Evolutionary conservation across 2,888 invertebrate genomes (phyloP).

Genomic region (Andrena marginata): DNA sequence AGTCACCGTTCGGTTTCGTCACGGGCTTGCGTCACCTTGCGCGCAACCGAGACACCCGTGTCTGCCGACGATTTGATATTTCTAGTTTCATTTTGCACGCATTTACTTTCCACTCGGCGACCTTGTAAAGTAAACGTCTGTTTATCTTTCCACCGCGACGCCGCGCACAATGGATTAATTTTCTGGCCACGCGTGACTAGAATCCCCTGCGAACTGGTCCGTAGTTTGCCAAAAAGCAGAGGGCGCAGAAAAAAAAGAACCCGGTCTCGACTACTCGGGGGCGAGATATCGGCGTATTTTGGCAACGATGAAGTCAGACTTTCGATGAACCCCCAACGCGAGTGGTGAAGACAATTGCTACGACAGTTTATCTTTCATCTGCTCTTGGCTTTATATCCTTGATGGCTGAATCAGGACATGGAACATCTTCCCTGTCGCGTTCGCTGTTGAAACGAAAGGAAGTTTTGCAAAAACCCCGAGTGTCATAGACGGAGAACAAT

Average conservation of each 20-base stretch:
- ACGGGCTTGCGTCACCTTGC: conserved; percentile 35
- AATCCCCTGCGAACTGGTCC: neutral
- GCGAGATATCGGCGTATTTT: neutral
- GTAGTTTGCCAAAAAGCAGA: neutral
- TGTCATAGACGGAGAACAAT: conserved; percentile 7
- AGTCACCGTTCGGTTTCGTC: conserved; percentile 46
- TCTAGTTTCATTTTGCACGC: conserved; percentile 43
- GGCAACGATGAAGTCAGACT: neutral
- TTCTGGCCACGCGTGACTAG: neutral
- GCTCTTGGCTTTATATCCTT: conserved; percentile 20
- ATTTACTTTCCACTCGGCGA: conserved; percentile 40
- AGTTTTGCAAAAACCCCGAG: conserved; percentile 17
- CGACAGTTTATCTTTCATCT: conserved; percentile 6
- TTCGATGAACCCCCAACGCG: too few species aligned
- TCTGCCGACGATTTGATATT: conserved; percentile 20
- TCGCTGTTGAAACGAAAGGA: conserved; percentile 14
- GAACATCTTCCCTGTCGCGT: conserved; percentile 17
- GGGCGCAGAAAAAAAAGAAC: neutral
- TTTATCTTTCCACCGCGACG: neutral
- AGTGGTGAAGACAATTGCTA: neutral
- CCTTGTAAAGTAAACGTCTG: conserved; percentile 51
- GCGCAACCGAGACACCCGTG: conserved; percentile 8
- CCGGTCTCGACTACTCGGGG: neutral
- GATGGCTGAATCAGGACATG: conserved; percentile 6
- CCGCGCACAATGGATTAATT: neutral